Percentiles rank a stretch among this genome's conserved stretches.
Conservation (phyloP, 1,140 invertebrate species). For the Drosophila rufa region DNA sequence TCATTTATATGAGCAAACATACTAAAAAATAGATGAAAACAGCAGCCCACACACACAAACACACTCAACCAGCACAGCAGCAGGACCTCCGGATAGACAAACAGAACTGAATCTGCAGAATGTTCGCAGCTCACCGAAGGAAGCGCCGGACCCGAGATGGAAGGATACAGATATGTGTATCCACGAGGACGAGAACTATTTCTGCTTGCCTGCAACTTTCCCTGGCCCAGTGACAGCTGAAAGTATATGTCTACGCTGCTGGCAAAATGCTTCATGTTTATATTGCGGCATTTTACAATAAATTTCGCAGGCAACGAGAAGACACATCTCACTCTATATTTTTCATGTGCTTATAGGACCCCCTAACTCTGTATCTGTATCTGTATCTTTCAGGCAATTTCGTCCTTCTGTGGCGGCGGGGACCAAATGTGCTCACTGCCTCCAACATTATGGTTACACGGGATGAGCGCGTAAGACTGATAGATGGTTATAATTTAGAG, state of each 20-base stretch:
- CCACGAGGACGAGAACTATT: slow-evolving; percentile 52
- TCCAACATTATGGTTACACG: slow-evolving; percentile 90
- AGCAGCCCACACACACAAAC: slow-evolving; percentile 38
- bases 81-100: slow-evolving; percentile 55
- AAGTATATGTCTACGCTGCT: slow-evolving; percentile 47
- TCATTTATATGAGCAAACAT: slow-evolving; percentile 82
- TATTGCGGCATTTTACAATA: slow-evolving; percentile 75
- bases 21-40: slow-evolving; percentile 79
- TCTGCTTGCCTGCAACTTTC: slow-evolving; percentile 24
- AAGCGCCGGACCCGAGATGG: slow-evolving; percentile 18
- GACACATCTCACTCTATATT: slow-evolving; percentile 51
- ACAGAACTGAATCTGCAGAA: slow-evolving; percentile 62
- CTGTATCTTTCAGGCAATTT: slow-evolving; percentile 86
- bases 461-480: slow-evolving; percentile 88
- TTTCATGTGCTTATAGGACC: slow-evolving; percentile 38
- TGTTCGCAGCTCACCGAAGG: slow-evolving; percentile 55
- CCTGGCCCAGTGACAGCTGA: slow-evolving; percentile 56
- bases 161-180: slow-evolving; percentile 49
- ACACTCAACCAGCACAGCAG: background rate
- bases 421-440: slow-evolving; percentile 89
- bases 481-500: slow-evolving; percentile 89
- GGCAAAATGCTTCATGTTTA: slow-evolving; percentile 70
- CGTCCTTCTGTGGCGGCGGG: slow-evolving; percentile 89
- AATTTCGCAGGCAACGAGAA: slow-evolving; percentile 61
- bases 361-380: slow-evolving; percentile 9